Evolutionary conservation across 2,797 vertebrate species (phyloP).

Genomic region (Antrozous pallidus): DNA sequence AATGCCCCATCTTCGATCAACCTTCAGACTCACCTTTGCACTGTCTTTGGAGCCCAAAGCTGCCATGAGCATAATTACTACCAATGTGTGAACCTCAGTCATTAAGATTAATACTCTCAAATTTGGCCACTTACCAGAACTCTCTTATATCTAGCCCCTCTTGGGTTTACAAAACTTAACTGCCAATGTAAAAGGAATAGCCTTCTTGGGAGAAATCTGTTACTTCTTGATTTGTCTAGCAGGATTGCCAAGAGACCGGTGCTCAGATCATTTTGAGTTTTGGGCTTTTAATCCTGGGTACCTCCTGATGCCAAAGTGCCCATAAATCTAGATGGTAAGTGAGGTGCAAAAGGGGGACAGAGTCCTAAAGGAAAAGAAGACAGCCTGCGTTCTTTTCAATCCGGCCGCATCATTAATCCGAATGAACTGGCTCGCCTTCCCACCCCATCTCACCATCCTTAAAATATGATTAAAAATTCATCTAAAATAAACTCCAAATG

Average conservation of each 20-base stretch:
- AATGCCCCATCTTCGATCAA: neutral
- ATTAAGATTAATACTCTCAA: conserved; percentile 58
- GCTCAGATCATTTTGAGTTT: conserved; percentile 53
- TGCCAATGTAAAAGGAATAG: conserved; percentile 72
- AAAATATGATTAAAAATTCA: neutral
- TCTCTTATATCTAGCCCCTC: conserved; percentile 48
- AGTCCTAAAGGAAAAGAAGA: conserved; percentile 36
- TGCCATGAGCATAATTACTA: neutral
- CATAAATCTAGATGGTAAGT: conserved; percentile 67
- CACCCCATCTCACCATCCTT: neutral
- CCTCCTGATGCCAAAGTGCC: conserved; percentile 57
- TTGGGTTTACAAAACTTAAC: conserved; percentile 71
- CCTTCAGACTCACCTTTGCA: neutral
- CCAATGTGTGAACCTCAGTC: neutral
- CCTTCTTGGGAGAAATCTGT: conserved; percentile 72
- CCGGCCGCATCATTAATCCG: conserved; percentile 23
- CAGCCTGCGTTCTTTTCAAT: neutral
- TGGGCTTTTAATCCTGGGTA: conserved; percentile 67
- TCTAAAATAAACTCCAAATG: neutral
- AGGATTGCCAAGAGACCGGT: conserved; percentile 57
- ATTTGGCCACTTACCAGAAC: conserved; percentile 71
- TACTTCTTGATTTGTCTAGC: conserved; percentile 76
- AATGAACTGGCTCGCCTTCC: conserved; percentile 22
- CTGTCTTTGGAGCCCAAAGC: neutral
- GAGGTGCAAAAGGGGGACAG: conserved; percentile 33